These are phyloP conservation scores for Synergus gifuensis DNA, from an alignment of 2,888 invertebrate genomes.

Conservation along the genomic window DNA sequence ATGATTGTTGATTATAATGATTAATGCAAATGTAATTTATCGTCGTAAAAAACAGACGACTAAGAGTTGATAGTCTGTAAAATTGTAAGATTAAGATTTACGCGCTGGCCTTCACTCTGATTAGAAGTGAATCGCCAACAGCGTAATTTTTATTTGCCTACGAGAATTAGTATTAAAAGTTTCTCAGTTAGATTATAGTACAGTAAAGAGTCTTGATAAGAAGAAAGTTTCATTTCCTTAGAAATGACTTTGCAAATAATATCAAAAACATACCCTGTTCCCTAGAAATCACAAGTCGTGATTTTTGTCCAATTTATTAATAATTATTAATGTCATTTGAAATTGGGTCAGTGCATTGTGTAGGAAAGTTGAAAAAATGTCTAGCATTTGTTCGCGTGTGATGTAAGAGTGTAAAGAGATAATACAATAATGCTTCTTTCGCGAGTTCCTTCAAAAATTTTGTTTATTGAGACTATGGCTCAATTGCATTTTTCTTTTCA, in stretches of 20 bases:
- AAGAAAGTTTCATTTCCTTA: constrained; percentile 64
- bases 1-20: constrained; percentile 16
- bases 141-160: constrained; percentile 25
- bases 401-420: constrained; percentile 41
- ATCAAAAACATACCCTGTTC: constrained; percentile 97
- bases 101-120: not conserved
- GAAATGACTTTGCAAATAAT: constrained; percentile 86
- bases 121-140: not conserved
- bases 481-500: not conserved
- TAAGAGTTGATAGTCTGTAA: constrained; percentile 24
- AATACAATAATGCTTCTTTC: constrained; percentile 23
- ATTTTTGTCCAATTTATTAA: constrained; percentile 69
- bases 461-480: not conserved
- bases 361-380: constrained; percentile 62
- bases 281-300: constrained; percentile 85
- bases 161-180: constrained; percentile 13
- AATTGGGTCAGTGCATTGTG: constrained; percentile 62
- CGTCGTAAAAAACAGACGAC: constrained; percentile 30
- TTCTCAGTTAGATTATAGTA: constrained; percentile 48
- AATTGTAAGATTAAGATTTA: constrained; percentile 29
- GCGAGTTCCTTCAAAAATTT: not conserved
- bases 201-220: constrained; percentile 56
- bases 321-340: constrained; percentile 53
- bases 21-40: constrained; percentile 8
- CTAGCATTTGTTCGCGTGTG: constrained; percentile 29